A percentile compares a stretch with the other conserved stretches of the same genome.
phyloP scores from a whole-genome alignment of 2,888 invertebrate genomes.

The Trissolcus japonicus region DNA sequence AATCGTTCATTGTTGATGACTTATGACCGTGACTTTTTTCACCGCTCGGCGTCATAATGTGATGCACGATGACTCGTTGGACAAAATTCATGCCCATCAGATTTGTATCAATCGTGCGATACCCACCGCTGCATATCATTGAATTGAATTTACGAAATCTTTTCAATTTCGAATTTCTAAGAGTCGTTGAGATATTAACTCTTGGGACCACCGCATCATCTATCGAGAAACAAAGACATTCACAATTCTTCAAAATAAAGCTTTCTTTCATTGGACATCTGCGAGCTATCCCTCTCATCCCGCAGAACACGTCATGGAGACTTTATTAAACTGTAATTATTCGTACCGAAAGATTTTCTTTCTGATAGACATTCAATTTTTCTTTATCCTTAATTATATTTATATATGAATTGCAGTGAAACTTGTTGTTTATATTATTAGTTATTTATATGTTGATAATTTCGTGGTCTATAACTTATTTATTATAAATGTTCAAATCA shows the following conservation, averaged over 20 bases:
- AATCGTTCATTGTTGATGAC: constrained; percentile 52
- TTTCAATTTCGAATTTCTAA: not conserved
- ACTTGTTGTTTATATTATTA: too few relatives aligned
- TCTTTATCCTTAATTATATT: too few relatives aligned
- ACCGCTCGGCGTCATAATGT: constrained; percentile 17
- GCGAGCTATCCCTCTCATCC: constrained; percentile 16
- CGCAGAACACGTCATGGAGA: constrained; percentile 60
- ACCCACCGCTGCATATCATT: not conserved
- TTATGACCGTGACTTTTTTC: constrained; percentile 51
- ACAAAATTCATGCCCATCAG: constrained; percentile 2
- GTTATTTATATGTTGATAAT: too few relatives aligned
- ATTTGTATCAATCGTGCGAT: constrained; percentile 7
- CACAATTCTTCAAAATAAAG: constrained; percentile 27
- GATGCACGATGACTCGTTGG: constrained; percentile 29
- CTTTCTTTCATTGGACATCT: constrained; percentile 37
- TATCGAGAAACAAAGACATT: constrained; percentile 27
- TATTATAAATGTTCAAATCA: too few relatives aligned
- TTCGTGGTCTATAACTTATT: too few relatives aligned
- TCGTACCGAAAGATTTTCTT: too few relatives aligned
- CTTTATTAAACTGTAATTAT: constrained; percentile 65
- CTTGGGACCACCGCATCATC: not conserved
- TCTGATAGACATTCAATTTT: too few relatives aligned
- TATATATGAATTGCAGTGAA: too few relatives aligned
- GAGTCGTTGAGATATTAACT: not conserved
- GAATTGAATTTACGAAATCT: not conserved